Conservation (phyloP, 2,888 invertebrate species). For the Synergus laeviventris region DNA sequence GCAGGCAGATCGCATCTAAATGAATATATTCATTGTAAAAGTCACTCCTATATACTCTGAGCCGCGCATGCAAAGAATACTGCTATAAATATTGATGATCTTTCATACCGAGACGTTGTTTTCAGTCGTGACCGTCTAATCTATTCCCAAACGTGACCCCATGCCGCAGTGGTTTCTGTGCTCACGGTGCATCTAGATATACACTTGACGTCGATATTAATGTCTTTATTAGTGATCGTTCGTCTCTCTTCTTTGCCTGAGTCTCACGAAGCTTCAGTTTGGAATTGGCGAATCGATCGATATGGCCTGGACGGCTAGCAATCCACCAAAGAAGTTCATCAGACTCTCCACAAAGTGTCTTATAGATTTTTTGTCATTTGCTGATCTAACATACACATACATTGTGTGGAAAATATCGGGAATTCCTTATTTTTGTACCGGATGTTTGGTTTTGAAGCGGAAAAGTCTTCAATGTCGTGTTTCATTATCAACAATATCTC, state of each 20-base stretch:
- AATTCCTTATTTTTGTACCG: too few relatives aligned
- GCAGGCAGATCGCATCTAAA: conserved; percentile 62
- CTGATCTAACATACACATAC: too few relatives aligned
- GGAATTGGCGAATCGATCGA: conserved; percentile 7
- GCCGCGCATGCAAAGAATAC: conserved; percentile 53
- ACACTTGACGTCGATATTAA: conserved; percentile 71
- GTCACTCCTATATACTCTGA: conserved; percentile 55
- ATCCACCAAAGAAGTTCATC: background rate
- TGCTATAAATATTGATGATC: conserved; percentile 66
- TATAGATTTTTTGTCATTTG: background rate
- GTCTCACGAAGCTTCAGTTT: conserved; percentile 25
- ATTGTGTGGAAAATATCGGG: too few relatives aligned
- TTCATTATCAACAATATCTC: too few relatives aligned
- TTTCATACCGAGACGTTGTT: conserved; percentile 66
- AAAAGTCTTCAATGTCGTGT: too few relatives aligned
- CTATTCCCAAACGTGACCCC: conserved; percentile 62
- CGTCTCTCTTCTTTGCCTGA: conserved; percentile 50
- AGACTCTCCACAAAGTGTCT: background rate
- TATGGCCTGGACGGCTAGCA: background rate
- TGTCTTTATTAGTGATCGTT: conserved; percentile 72
- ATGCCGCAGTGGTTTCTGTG: conserved; percentile 56
- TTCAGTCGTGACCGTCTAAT: conserved; percentile 71
- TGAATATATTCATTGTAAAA: conserved; percentile 63
- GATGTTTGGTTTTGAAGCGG: too few relatives aligned
- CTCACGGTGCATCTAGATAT: conserved; percentile 65